Conservation (phyloP, 2,113 vertebrate genomes). For the Leptosomus discolor region DNA sequence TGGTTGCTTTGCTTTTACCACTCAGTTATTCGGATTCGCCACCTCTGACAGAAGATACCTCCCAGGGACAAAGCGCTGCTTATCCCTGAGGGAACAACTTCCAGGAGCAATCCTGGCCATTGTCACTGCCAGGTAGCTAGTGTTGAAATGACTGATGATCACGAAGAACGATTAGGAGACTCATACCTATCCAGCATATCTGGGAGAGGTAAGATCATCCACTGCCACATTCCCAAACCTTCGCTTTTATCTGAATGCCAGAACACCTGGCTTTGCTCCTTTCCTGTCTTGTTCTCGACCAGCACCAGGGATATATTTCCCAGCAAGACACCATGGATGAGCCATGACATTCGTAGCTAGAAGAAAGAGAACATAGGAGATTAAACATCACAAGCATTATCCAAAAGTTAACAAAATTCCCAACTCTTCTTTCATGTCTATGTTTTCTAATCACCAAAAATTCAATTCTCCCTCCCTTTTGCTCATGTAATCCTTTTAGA, state of each 20-base stretch:
- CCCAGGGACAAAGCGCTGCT: fast-evolving
- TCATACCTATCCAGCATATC: conserved; percentile 88
- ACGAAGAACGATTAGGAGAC: not conserved
- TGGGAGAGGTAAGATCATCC: conserved; percentile 80
- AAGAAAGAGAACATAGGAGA: not conserved
- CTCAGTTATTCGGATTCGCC: not conserved
- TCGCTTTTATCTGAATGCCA: conserved; percentile 76
- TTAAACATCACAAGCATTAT: not conserved
- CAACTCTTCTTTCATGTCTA: not conserved
- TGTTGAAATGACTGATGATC: not conserved
- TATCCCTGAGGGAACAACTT: not conserved
- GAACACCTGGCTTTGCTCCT: conserved; percentile 76
- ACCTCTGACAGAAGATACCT: not conserved
- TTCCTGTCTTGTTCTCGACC: conserved; percentile 88
- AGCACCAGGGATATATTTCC: conserved; percentile 86
- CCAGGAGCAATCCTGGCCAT: not conserved
- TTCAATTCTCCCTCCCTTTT: not conserved
- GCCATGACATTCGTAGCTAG: conserved; percentile 89
- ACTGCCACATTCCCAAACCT: conserved; percentile 83
- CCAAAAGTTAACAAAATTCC: not conserved
- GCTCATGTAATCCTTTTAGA: not conserved
- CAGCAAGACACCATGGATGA: conserved; percentile 78
- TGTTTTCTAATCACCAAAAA: not conserved
- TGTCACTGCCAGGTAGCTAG: not conserved
- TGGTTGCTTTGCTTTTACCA: not conserved